phyloP scores from a whole-genome alignment of 2,113 vertebrate species.

The Salvelinus alpinus region DNA sequence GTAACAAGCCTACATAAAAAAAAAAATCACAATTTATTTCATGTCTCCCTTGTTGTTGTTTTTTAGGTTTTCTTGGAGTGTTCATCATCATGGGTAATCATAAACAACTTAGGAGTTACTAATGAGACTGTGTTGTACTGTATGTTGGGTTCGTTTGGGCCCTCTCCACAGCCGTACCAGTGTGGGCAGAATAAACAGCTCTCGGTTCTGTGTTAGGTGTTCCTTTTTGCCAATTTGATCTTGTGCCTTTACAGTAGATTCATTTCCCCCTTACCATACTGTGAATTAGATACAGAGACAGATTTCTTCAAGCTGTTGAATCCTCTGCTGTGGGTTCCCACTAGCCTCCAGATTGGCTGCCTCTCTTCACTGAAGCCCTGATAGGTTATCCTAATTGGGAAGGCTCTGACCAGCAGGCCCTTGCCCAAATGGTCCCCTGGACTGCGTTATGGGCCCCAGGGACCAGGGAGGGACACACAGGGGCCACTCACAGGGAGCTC shows the following conservation, averaged over 20 bases:
- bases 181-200: slow-evolving; percentile 58
- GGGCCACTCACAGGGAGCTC: slow-evolving; percentile 51
- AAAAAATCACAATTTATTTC: neutral
- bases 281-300: slow-evolving; percentile 64
- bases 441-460: slow-evolving; percentile 38
- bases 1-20: slow-evolving; percentile 35
- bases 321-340: slow-evolving; percentile 56
- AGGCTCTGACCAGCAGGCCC: slow-evolving; percentile 49
- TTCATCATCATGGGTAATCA: slow-evolving; percentile 62
- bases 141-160: slow-evolving; percentile 44
- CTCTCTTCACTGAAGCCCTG: slow-evolving; percentile 56
- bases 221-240: slow-evolving; percentile 53
- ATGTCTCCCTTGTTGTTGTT: slow-evolving; percentile 38
- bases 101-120: slow-evolving; percentile 53
- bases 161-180: slow-evolving; percentile 43
- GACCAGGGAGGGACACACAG: slow-evolving; percentile 36
- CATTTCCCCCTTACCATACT: slow-evolving; percentile 34
- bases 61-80: slow-evolving; percentile 37
- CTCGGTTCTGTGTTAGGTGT: slow-evolving; percentile 52
- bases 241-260: slow-evolving; percentile 37
- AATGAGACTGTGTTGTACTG: slow-evolving; percentile 60
- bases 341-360: slow-evolving; percentile 60
- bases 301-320: slow-evolving; percentile 76
- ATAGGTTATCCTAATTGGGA: slow-evolving; percentile 54
- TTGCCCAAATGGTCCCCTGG: slow-evolving; percentile 39